Conservation (phyloP, 2,113 vertebrate genomes). For the Oriolus oriolus region DNA sequence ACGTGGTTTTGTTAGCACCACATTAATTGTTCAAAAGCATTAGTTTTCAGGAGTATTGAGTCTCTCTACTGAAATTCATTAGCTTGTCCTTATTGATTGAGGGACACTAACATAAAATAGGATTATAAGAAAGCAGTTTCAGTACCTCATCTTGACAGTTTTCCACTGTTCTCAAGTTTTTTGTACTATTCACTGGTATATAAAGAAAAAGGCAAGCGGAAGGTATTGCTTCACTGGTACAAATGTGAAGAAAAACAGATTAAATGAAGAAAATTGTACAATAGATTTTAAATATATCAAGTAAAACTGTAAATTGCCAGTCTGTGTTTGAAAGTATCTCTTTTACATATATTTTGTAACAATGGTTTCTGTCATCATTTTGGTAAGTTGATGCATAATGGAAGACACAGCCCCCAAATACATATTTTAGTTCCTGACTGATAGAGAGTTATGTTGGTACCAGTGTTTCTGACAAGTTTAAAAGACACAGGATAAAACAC, state of each 20-base stretch:
- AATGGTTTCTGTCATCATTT: background rate
- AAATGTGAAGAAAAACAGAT: background rate
- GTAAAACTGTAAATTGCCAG: background rate
- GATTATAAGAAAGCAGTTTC: background rate
- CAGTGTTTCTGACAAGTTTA: constrained; percentile 23
- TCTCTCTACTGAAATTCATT: background rate
- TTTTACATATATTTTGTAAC: background rate
- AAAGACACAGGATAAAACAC: background rate
- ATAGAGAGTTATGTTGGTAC: background rate
- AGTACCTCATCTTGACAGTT: background rate
- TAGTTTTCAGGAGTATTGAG: background rate
- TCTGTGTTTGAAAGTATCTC: background rate
- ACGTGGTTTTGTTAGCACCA: background rate
- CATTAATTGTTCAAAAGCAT: background rate
- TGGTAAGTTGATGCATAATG: background rate
- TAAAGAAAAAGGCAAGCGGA: background rate
- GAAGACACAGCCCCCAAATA: background rate
- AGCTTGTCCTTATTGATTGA: background rate
- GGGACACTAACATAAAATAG: background rate
- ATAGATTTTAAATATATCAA: background rate
- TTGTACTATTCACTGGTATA: background rate
- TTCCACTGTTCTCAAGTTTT: background rate
- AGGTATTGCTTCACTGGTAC: background rate
- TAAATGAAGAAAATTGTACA: background rate
- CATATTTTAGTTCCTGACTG: background rate